Percentiles rank a stretch among this genome's conserved stretches.
phyloP scores from a whole-genome alignment of 1,140 invertebrate species.

The Nephotettix cincticeps region DNA sequence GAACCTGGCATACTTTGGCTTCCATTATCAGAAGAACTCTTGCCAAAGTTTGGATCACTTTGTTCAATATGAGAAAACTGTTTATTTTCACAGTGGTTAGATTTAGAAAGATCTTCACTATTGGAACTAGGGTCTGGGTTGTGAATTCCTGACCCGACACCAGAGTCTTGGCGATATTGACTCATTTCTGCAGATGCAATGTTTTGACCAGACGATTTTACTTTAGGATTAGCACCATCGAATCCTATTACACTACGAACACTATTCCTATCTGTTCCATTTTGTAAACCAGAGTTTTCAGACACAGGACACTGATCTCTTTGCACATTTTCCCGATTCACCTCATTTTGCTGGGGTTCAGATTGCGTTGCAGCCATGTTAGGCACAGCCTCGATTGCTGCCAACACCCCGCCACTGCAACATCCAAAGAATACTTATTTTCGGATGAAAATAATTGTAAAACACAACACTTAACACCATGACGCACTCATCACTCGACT shows the following conservation, averaged over 20 bases:
- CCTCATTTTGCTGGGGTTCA: slow-evolving; percentile 59
- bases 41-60: slow-evolving; percentile 42
- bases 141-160: slow-evolving; percentile 49
- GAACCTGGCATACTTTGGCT: slow-evolving; percentile 41
- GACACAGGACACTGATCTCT: slow-evolving; percentile 49
- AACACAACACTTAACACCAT: slow-evolving; percentile 44
- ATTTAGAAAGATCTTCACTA: slow-evolving; percentile 42
- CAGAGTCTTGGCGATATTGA: slow-evolving; percentile 55
- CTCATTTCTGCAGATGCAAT: slow-evolving; percentile 48
- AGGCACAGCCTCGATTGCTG: slow-evolving; percentile 43
- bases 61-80: slow-evolving; percentile 45
- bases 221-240: slow-evolving; percentile 45
- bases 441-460: slow-evolving; percentile 43
- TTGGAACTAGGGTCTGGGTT: slow-evolving; percentile 44
- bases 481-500: slow-evolving; percentile 43
- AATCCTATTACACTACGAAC: slow-evolving; percentile 46
- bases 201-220: slow-evolving; percentile 35
- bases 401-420: slow-evolving; percentile 45
- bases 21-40: slow-evolving; percentile 40
- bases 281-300: slow-evolving; percentile 46
- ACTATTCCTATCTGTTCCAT: slow-evolving; percentile 45
- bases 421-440: slow-evolving; percentile 43
- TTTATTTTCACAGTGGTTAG: slow-evolving; percentile 41
- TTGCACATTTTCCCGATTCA: slow-evolving; percentile 54
- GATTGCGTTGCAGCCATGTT: slow-evolving; percentile 61